Base-by-base conservation (phyloP, 2,113 vertebrate genomes). In the Tyrannus savana region DNA sequence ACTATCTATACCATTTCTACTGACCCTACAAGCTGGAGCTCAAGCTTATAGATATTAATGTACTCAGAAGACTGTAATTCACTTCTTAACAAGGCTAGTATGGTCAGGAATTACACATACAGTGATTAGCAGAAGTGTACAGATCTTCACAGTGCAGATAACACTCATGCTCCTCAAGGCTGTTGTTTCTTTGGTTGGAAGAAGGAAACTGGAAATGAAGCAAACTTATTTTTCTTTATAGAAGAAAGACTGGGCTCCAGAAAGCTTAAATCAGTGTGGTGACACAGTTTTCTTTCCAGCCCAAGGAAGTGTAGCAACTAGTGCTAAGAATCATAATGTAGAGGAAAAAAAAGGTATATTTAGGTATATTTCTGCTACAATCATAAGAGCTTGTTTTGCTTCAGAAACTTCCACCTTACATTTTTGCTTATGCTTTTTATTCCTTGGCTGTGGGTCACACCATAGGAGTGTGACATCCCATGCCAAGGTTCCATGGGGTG, bases 61-160 rank as follows among this genome's bases (percentile, higher is more conserved):
- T 52, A 77, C 50, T 93, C 68, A 66, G 63, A 86, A 90, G 58
- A 86, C 37, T 59, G 9, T 84, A 94, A 97, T 87, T 83, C 75
- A 94, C 47, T 96, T 80, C 75, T 77, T 87, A 76, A 72, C 52
- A 97, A 81, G 64, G 66, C 46, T 73, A 49, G 14, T 25, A 77
- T 82, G 93, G 67, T 84, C 93, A 95, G 56, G 59, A 95, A 91
- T 91, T 83, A 76, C 67, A 93, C 85, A 93, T 24, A 76, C 25
- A 86, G 63, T 69, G 90, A 95, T 93, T 91, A 97, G 53, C 6
- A 1, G 18, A 55, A 89, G 42, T 25, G 27, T 74, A 42, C 58
- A 92, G 83, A 94, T 90, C 76, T 68, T 88, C 76, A 50, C 0
- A 2, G 46, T 41, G 49, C 76, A 89, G 44, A 90, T 33, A 76